Evolutionary conservation across 2,113 vertebrate species (phyloP).

Genomic region (Hippocampus abdominalis): DNA sequence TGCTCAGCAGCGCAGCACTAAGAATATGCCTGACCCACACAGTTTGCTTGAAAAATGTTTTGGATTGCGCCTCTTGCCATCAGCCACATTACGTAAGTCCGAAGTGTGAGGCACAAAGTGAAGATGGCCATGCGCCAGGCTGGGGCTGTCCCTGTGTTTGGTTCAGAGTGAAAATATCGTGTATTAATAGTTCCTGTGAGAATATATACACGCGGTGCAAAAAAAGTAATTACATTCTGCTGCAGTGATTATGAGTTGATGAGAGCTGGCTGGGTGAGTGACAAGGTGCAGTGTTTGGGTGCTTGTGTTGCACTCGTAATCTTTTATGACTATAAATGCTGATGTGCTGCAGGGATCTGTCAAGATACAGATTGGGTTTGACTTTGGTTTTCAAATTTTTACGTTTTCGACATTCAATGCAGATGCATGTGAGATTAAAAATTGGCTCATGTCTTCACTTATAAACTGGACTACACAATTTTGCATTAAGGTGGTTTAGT

Average conservation of each 20-base stretch:
- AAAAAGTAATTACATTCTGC: constrained; percentile 32
- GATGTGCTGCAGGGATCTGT: background rate
- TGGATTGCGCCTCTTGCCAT: constrained; percentile 48
- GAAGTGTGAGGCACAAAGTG: constrained; percentile 53
- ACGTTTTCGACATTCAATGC: background rate
- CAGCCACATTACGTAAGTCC: constrained; percentile 61
- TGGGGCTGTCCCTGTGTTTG: constrained; percentile 23
- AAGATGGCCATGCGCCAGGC: constrained; percentile 34
- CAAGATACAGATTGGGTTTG: background rate
- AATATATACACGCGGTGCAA: constrained; percentile 24
- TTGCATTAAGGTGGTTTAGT: no score
- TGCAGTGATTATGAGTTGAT: constrained; percentile 30
- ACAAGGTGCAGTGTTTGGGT: background rate
- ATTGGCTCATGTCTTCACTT: background rate
- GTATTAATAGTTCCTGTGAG: constrained; percentile 47
- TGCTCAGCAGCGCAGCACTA: constrained; percentile 49
- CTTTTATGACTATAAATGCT: background rate
- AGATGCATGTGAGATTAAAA: background rate
- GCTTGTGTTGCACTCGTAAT: background rate
- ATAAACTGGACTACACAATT: no score
- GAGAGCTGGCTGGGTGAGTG: constrained; percentile 16
- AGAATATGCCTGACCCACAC: constrained; percentile 58
- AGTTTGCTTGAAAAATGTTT: constrained; percentile 49
- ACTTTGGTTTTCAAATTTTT: background rate
- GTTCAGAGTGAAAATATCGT: constrained; percentile 44